Evolutionary conservation across 2,888 invertebrate species (phyloP).

Genomic region (Philereme transversata): DNA sequence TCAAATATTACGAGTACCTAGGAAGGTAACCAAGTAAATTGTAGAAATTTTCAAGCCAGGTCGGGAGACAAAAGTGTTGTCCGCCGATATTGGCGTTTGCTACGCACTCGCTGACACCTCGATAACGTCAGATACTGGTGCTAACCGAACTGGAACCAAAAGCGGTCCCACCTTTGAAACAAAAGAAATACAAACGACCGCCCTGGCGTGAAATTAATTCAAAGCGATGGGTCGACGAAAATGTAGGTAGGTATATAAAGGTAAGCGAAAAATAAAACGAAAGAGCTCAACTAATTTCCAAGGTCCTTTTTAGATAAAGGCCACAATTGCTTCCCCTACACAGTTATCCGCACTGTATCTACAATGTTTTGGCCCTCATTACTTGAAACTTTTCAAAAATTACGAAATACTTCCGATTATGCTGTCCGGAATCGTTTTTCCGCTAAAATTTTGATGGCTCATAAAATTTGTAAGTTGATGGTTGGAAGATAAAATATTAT

Average conservation of each 20-base stretch:
- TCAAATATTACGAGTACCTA: too few species aligned
- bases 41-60: too few species aligned
- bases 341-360: constrained; percentile 56
- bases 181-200: constrained; percentile 76
- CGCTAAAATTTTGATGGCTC: constrained; percentile 39
- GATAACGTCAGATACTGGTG: too few species aligned
- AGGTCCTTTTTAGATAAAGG: constrained; percentile 65
- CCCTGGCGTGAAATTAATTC: constrained; percentile 75
- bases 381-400: constrained; percentile 40
- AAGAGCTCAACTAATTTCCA: constrained; percentile 69
- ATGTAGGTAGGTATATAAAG: constrained; percentile 65
- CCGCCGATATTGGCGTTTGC: too few species aligned
- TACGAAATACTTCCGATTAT: constrained; percentile 39
- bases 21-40: too few species aligned
- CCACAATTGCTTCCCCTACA: constrained; percentile 61
- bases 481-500: constrained; percentile 53
- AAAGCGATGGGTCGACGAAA: constrained; percentile 74
- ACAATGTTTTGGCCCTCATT: constrained; percentile 38
- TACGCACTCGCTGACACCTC: too few species aligned
- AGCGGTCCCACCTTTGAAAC: constrained; percentile 66
- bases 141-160: constrained; percentile 50
- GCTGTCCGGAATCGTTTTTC: constrained; percentile 38
- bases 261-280: constrained; percentile 73
- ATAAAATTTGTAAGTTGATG: constrained; percentile 47
- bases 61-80: too few species aligned